A percentile compares a stretch with the other conserved stretches of the same genome.
These are phyloP conservation scores for Tachysurus vachellii DNA, from an alignment of 2,113 vertebrate species.

Conservation along the genomic window DNA sequence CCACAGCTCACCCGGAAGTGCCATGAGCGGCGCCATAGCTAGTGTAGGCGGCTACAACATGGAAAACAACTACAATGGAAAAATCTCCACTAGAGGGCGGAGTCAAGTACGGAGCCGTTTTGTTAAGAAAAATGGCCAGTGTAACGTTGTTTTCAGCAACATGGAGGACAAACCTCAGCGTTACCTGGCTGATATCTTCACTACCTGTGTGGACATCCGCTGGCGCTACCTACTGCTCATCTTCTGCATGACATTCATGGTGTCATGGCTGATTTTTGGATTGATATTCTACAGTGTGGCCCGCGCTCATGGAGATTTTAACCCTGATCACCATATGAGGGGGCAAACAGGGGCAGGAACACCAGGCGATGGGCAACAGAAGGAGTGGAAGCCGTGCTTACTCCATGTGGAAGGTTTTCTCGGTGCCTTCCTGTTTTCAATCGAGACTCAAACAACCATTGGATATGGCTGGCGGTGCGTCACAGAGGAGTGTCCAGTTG, in stretches of 20 bases:
- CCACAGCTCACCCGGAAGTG: constrained; percentile 51
- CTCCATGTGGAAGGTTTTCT: constrained; percentile 91
- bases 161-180: constrained; percentile 92
- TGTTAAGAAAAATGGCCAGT: constrained; percentile 97
- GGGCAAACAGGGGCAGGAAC: constrained; percentile 22
- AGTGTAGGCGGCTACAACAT: constrained; percentile 65
- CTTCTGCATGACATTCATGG: constrained; percentile 86
- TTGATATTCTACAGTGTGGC: constrained; percentile 91
- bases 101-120: constrained; percentile 90
- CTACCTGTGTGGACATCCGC: constrained; percentile 94
- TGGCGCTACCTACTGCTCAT: constrained; percentile 95
- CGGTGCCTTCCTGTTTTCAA: constrained; percentile 93
- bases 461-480: constrained; percentile 96
- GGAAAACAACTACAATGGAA: constrained; percentile 79
- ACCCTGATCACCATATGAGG: constrained; percentile 41
- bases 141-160: constrained; percentile 93
- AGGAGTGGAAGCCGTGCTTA: constrained; percentile 82
- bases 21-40: constrained; percentile 55
- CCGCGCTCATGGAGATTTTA: constrained; percentile 90
- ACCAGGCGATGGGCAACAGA: constrained; percentile 23
- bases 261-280: constrained; percentile 93
- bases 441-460: constrained; percentile 97
- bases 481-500: constrained; percentile 91
- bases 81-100: constrained; percentile 76
- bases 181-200: constrained; percentile 96